phyloP scores from a whole-genome alignment of 2,113 vertebrate species.

The Cairina moschata region DNA sequence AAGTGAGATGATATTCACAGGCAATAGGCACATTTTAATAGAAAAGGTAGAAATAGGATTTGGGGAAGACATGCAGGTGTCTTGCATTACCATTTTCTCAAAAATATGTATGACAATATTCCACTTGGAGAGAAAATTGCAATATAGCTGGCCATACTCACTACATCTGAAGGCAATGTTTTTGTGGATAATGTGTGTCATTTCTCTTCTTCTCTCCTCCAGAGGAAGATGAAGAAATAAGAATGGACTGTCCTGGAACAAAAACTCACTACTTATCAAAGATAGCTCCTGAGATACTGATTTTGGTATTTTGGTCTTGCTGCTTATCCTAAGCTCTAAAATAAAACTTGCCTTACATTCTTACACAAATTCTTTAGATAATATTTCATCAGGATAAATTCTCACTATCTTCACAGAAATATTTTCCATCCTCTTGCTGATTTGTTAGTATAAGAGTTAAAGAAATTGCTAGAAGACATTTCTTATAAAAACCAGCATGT shows the following conservation, averaged over 20 bases:
- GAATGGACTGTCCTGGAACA: not conserved
- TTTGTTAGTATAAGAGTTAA: not conserved
- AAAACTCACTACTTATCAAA: not conserved
- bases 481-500: not conserved
- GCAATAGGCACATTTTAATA: constrained; percentile 25
- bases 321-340: not conserved
- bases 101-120: not conserved
- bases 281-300: not conserved
- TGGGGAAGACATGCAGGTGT: not conserved
- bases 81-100: not conserved
- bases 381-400: not conserved
- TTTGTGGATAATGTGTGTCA: not conserved
- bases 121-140: constrained; percentile 52
- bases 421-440: not conserved
- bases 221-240: not conserved
- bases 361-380: not conserved
- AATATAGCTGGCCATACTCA: constrained; percentile 29
- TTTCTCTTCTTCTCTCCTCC: not conserved
- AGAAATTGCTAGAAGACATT: not conserved
- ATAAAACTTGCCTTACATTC: not conserved
- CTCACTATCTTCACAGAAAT: not conserved
- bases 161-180: constrained; percentile 31
- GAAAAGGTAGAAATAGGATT: constrained; percentile 29
- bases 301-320: not conserved
- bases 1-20: not conserved